Percentiles rank a stretch among this genome's conserved stretches.
phyloP scores from a whole-genome alignment of 2,113 vertebrate species.

The Sterna hirundo region DNA sequence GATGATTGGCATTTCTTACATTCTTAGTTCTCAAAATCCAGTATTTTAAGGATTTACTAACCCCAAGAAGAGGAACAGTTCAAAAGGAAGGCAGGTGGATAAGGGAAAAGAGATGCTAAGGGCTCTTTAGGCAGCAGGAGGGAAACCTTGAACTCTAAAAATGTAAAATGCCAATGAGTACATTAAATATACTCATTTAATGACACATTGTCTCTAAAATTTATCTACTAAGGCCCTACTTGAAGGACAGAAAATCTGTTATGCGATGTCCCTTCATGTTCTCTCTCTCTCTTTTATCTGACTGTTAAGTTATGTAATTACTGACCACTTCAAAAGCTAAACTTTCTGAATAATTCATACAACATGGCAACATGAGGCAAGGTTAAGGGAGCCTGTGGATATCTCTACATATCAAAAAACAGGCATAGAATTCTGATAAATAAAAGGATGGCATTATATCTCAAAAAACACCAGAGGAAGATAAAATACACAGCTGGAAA shows the following conservation, averaged over 20 bases:
- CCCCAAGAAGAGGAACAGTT: neutral
- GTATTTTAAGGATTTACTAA: neutral
- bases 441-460: neutral
- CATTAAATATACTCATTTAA: neutral
- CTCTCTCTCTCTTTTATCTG: neutral
- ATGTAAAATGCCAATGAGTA: neutral
- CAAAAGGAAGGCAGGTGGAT: neutral
- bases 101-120: neutral
- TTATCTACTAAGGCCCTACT: neutral
- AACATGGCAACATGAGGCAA: neutral
- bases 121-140: neutral
- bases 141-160: slow-evolving; percentile 4
- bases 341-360: slow-evolving; percentile 57
- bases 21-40: neutral
- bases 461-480: neutral
- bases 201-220: slow-evolving; percentile 6
- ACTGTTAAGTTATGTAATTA: slow-evolving; percentile 41
- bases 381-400: slow-evolving; percentile 20
- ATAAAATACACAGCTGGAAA: neutral
- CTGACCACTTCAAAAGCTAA: slow-evolving; percentile 42
- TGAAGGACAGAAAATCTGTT: neutral
- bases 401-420: neutral
- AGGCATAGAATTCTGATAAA: neutral
- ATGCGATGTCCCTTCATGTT: neutral
- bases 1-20: neutral